These are phyloP conservation scores for Dreissena rostriformis DNA, from an alignment of 1,140 invertebrate species.

Conservation along the genomic window DNA sequence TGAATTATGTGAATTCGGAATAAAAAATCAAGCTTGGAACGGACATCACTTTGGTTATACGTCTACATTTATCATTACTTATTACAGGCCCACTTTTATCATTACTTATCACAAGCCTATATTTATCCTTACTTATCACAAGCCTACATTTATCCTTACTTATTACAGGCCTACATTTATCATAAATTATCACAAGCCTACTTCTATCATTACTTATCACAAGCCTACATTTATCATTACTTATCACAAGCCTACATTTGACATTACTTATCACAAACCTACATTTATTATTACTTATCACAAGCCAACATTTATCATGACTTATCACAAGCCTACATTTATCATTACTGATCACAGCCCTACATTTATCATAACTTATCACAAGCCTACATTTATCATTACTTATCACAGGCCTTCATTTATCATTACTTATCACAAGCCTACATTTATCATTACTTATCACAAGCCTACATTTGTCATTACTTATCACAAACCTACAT, in stretches of 20 bases:
- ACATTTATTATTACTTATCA: too few relatives aligned
- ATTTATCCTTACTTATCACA: slow-evolving; percentile 61
- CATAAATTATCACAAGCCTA: too few relatives aligned
- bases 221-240: slow-evolving; percentile 69
- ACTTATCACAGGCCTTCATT: slow-evolving; percentile 61
- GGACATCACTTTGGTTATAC: too few relatives aligned
- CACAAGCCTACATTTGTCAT: slow-evolving; percentile 68
- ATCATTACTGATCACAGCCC: too few relatives aligned
- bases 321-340: slow-evolving; percentile 69
- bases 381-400: too few relatives aligned
- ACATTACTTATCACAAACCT: slow-evolving; percentile 49
- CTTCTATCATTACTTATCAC: too few relatives aligned
- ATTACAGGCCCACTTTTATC: too few relatives aligned
- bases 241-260: slow-evolving; percentile 68
- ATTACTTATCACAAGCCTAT: slow-evolving; percentile 48
- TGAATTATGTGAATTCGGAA: too few relatives aligned
- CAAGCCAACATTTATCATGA: too few relatives aligned
- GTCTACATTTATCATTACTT: too few relatives aligned
- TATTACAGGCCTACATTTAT: slow-evolving; percentile 70
- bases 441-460: slow-evolving; percentile 69
- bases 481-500: slow-evolving; percentile 58
- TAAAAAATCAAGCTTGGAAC: too few relatives aligned
- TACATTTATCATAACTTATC: too few relatives aligned
- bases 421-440: slow-evolving; percentile 50
- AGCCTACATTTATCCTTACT: slow-evolving; percentile 69